Conservation (phyloP, 2,797 vertebrate species). For the Malacoctenus gilli region DNA sequence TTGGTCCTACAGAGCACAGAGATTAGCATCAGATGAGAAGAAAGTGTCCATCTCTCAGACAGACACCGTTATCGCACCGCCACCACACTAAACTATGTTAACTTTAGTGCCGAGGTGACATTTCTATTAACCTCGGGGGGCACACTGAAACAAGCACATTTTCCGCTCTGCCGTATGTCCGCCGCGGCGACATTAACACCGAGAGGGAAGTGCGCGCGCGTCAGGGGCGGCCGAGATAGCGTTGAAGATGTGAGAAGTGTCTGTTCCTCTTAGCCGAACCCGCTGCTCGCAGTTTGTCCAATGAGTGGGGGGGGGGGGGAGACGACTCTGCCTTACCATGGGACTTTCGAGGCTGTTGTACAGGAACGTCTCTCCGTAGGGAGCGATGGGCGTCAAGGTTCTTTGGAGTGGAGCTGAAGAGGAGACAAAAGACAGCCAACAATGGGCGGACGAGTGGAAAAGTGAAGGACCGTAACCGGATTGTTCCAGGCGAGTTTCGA, state of each 20-base stretch:
- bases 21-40: constrained; percentile 58
- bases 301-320: too few relatives aligned
- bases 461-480: constrained; percentile 35
- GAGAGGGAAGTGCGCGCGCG: constrained; percentile 35
- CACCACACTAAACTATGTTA: constrained; percentile 48
- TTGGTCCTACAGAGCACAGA: constrained; percentile 59
- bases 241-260: constrained; percentile 58
- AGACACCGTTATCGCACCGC: constrained; percentile 47
- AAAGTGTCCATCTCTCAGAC: constrained; percentile 55
- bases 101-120: constrained; percentile 67
- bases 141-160: constrained; percentile 55
- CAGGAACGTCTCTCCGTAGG: constrained; percentile 92
- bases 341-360: constrained; percentile 77
- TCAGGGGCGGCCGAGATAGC: constrained; percentile 37
- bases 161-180: constrained; percentile 37
- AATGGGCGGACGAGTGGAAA: constrained; percentile 18
- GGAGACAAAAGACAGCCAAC: constrained; percentile 52
- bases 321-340: constrained; percentile 79
- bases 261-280: constrained; percentile 58
- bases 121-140: constrained; percentile 74
- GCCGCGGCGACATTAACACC: constrained; percentile 40
- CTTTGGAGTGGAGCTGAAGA: constrained; percentile 76
- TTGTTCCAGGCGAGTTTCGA: constrained; percentile 53
- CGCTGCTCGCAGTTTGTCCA: constrained; percentile 44
- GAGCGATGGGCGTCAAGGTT: constrained; percentile 81